Evolutionary conservation across 1,140 invertebrate species (phyloP).

Genomic region (Drosophila ohnishii): DNA sequence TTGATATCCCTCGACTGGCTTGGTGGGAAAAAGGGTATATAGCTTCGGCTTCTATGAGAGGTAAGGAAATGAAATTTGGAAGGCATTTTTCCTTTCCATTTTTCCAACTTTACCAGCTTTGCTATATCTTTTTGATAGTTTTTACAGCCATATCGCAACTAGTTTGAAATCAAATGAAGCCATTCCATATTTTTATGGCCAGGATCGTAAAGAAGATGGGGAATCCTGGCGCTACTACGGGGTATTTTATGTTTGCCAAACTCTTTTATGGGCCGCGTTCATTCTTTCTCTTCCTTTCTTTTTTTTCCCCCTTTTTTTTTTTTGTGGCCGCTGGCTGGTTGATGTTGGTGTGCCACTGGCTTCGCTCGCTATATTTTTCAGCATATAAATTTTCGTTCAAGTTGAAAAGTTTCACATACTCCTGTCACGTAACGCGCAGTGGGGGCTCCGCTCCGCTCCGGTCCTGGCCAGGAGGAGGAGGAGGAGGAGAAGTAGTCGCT

Average conservation of each 20-base stretch:
- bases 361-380: slow-evolving; percentile 60
- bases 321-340: slow-evolving; percentile 13
- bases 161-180: slow-evolving; percentile 24
- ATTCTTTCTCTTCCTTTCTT: not conserved
- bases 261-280: slow-evolving; percentile 24
- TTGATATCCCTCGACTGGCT: slow-evolving; percentile 4
- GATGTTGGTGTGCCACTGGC: slow-evolving; percentile 22
- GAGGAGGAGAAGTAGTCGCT: not conserved
- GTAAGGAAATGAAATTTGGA: too few relatives aligned
- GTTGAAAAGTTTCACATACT: slow-evolving; percentile 80
- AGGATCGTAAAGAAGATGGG: slow-evolving; percentile 19
- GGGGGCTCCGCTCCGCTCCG: not conserved
- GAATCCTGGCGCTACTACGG: slow-evolving; percentile 15
- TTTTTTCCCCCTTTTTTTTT: not conserved
- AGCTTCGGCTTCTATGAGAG: not conserved
- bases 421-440: slow-evolving; percentile 71
- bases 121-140: slow-evolving; percentile 17
- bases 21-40: slow-evolving; percentile 6
- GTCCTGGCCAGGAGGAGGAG: not conserved
- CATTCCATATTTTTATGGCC: slow-evolving; percentile 27
- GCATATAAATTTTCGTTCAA: slow-evolving; percentile 78
- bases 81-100: not conserved
- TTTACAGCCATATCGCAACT: slow-evolving; percentile 4
- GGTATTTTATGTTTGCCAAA: slow-evolving; percentile 39
- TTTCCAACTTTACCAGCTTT: not conserved